Base-by-base conservation (phyloP, 1,140 invertebrate species). In the Helicoverpa armigera region DNA sequence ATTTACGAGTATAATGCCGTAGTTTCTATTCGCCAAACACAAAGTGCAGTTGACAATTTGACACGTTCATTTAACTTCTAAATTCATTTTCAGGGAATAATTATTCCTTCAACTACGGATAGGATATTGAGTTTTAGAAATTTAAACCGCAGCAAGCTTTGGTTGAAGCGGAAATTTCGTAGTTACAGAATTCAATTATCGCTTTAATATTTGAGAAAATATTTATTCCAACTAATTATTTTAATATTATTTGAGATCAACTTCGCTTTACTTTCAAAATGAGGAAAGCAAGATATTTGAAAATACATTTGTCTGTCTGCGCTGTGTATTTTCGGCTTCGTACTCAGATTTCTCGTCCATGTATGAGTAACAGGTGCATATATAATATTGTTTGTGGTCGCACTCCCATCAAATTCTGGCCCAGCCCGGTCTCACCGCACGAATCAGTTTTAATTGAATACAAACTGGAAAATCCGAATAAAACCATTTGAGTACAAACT, bases 11-110 rank as follows among this genome's bases (percentile, higher is more conserved):
- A 43, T 43, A 43, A 43, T 43, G 5, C 35, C 4, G 35, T 9
- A 43, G 35, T 43, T 43, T 43, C 35, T 9, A 43, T 43, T 43
- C 35, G 35, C 3, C 63, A 67, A 67, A 48, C n/a, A 48, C 13
- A 7, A 67, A 48, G 65, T 69, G 43, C 43, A 48, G n/a, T 12
- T 11, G 65, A 69, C 65, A 69, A 50, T 50, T n/a, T 23, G 65
- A 69, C 16, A 13, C 18, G 65, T 50, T 50, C 43, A 69, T 23
- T 50, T 23, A 50, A 69, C 16, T 50, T 69, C 16, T n/a, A n/a
- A 69, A 69, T 69, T 50, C 11, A 69, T 69, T 69, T 12, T 35
- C n/a, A n/a, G 61, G 31, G 31, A 48, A 48, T n/a, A 48, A 48
- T n/a, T 43, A 48, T 43, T 23, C n/a, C n/a, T n/a, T 61, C 58